Conservation (phyloP, 2,888 invertebrate species). For the Leucophora obtusa region DNA sequence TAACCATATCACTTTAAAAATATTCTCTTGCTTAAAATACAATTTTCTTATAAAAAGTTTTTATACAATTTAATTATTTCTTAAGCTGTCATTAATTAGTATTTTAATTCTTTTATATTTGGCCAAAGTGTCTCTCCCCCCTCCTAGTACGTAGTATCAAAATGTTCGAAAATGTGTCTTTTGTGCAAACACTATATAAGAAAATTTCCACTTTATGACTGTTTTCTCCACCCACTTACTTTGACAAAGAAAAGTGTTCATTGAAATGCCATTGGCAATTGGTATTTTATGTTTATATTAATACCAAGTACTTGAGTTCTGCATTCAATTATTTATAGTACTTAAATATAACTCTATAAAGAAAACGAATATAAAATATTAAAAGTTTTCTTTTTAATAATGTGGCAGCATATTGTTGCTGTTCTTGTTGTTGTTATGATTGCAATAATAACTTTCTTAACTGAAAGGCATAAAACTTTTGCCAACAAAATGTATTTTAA, state of each 20-base stretch:
- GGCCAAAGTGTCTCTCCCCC: too few relatives aligned
- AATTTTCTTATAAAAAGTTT: background rate
- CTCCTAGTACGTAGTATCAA: too few relatives aligned
- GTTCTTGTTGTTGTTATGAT: background rate
- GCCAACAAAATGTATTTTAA: slow-evolving; percentile 11
- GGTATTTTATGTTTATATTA: slow-evolving; percentile 12
- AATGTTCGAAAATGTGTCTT: too few relatives aligned
- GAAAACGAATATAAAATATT: slow-evolving; percentile 8
- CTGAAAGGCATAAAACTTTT: slow-evolving; percentile 28
- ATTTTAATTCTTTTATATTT: too few relatives aligned
- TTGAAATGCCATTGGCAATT: slow-evolving; percentile 3
- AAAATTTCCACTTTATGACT: background rate
- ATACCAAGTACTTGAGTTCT: background rate
- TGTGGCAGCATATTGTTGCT: slow-evolving; percentile 27
- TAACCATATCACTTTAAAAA: too few relatives aligned
- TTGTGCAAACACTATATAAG: background rate
- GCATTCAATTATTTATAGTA: slow-evolving; percentile 10
- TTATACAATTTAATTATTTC: slow-evolving; percentile 1
- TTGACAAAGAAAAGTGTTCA: background rate
- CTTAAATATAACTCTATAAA: background rate
- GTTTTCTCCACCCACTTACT: background rate
- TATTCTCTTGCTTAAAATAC: too few relatives aligned
- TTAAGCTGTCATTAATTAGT: slow-evolving; percentile 27
- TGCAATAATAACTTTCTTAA: slow-evolving; percentile 21
- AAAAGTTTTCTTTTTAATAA: slow-evolving; percentile 31